phyloP scores from a whole-genome alignment of 2,113 vertebrate species.

The Tyto alba region DNA sequence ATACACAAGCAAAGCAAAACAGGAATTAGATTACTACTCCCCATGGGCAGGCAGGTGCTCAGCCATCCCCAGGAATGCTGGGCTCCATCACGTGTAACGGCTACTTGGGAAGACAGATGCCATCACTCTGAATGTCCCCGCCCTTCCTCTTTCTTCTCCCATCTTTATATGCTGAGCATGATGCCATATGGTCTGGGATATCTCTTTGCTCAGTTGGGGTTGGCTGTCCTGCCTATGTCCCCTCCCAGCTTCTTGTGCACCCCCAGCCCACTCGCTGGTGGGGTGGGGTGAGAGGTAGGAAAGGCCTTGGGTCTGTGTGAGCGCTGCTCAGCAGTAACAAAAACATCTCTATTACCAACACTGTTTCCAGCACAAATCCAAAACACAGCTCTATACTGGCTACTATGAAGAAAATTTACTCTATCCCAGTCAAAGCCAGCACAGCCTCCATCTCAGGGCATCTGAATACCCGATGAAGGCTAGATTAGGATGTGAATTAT shows the following conservation, averaged over 20 bases:
- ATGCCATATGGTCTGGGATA: not conserved
- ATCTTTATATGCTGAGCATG: too few relatives aligned
- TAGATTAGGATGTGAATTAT: not conserved
- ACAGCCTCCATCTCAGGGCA: not conserved
- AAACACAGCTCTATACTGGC: not conserved
- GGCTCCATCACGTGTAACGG: rapidly evolving
- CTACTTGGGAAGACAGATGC: rapidly evolving
- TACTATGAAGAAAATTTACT: not conserved
- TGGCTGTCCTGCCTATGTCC: too few relatives aligned
- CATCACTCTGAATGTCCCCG: not conserved
- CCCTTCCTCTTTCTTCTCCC: not conserved
- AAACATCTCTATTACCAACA: not conserved
- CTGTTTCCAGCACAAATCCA: not conserved
- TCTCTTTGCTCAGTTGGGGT: not conserved
- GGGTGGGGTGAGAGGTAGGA: not conserved
- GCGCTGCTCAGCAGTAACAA: not conserved
- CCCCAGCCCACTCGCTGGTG: not conserved
- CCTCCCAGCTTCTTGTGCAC: not conserved
- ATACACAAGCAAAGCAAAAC: rapidly evolving
- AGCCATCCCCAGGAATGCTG: not conserved
- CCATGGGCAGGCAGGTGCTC: not conserved
- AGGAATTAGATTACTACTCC: not conserved
- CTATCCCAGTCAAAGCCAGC: not conserved
- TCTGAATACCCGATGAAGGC: not conserved
- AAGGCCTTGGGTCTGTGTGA: rapidly evolving